Evolutionary conservation across 1,140 invertebrate genomes (phyloP).

Genomic region (Drosophila orena): DNA sequence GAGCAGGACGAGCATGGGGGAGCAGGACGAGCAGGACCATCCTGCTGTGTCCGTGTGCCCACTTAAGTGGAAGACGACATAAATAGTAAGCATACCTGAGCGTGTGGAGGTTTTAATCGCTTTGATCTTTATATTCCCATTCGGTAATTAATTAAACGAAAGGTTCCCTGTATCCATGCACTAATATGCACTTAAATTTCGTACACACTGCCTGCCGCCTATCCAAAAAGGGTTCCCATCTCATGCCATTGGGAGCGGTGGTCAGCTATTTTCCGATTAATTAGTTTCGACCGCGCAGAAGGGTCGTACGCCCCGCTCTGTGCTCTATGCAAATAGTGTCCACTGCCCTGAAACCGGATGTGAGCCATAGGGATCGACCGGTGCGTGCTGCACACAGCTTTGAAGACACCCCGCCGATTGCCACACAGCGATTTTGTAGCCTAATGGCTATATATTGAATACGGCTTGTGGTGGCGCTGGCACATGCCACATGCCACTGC

Average conservation of each 20-base stretch:
- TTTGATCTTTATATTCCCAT: conserved; percentile 71
- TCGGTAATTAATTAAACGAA: conserved; percentile 78
- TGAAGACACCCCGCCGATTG: not conserved
- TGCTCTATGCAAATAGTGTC: conserved; percentile 1
- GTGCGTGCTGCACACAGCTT: not conserved
- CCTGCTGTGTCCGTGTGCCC: conserved; percentile 40
- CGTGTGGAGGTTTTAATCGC: conserved; percentile 56
- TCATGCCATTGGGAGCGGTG: not conserved
- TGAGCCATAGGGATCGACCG: not conserved
- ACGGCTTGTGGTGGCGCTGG: not conserved
- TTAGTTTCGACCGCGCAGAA: conserved; percentile 18
- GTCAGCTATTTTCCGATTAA: conserved; percentile 53
- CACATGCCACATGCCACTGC: conserved; percentile 1
- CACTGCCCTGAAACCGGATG: not conserved
- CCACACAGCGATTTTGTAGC: not conserved
- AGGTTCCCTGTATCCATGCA: conserved; percentile 49
- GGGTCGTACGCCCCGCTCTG: not conserved
- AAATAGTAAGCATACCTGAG: conserved; percentile 59
- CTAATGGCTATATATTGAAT: not conserved
- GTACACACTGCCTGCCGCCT: conserved; percentile 15
- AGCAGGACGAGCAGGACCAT: not conserved
- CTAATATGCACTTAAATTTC: conserved; percentile 42
- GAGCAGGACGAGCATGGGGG: not conserved
- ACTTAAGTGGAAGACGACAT: conserved; percentile 71
- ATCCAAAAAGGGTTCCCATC: conserved; percentile 12